Conservation (phyloP, 1,140 invertebrate species). For the Panulirus ornatus region DNA sequence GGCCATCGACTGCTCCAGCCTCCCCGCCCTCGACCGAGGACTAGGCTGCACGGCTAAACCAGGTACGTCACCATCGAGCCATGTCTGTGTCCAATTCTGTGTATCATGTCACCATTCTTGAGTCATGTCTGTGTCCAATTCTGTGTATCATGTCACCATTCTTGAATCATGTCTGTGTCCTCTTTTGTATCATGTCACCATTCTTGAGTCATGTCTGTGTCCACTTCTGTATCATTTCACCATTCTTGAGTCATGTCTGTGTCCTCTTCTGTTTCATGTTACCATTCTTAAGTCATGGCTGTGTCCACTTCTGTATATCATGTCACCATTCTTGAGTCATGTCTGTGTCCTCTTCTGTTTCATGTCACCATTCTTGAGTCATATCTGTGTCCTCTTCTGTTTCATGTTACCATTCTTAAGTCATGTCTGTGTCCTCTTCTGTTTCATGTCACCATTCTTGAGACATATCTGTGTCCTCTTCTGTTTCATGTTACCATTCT, state of each 20-base stretch:
- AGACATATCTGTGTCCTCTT: neutral
- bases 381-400: neutral
- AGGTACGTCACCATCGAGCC: constrained; percentile 80
- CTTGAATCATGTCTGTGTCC: too few relatives aligned
- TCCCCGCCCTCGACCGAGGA: constrained; percentile 83
- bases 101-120: neutral
- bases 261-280: too few relatives aligned
- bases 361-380: neutral
- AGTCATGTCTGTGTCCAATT: neutral
- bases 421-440: too few relatives aligned
- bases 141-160: too few relatives aligned
- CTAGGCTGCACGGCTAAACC: constrained; percentile 87
- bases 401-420: neutral
- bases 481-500: neutral
- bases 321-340: too few relatives aligned
- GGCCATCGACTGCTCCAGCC: constrained; percentile 59
- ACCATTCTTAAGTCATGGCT: too few relatives aligned
- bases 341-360: too few relatives aligned
- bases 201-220: too few relatives aligned
- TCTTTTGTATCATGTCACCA: too few relatives aligned
- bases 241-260: too few relatives aligned
- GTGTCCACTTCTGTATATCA: too few relatives aligned
- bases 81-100: neutral
- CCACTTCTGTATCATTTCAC: too few relatives aligned
- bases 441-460: neutral